Percentiles rank a stretch among this genome's conserved stretches.
Evolutionary conservation across 2,888 invertebrate genomes (phyloP).

Genomic region (Prosapia bicincta): DNA sequence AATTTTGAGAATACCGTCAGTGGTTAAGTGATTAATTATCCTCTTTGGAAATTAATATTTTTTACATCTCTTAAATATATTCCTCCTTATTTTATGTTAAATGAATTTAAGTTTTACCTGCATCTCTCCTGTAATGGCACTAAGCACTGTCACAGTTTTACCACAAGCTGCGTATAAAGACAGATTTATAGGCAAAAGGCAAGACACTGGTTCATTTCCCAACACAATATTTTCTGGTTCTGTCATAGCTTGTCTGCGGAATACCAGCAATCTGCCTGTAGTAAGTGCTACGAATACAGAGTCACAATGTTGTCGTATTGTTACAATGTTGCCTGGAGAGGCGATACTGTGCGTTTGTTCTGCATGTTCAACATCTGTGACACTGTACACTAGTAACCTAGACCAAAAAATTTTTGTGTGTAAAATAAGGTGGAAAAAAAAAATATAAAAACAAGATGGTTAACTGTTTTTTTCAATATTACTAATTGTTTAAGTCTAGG

Average conservation of each 20-base stretch:
- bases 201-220: conserved; percentile 66
- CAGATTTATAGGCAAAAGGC: conserved; percentile 78
- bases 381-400: conserved; percentile 74
- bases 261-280: conserved; percentile 74
- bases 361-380: conserved; percentile 81
- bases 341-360: conserved; percentile 49
- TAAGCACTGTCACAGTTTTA: conserved; percentile 77
- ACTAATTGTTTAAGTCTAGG: too few species aligned
- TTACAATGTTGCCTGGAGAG: conserved; percentile 65
- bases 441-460: too few species aligned
- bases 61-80: too few species aligned
- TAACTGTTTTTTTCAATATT: too few species aligned
- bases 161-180: conserved; percentile 85
- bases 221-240: conserved; percentile 70
- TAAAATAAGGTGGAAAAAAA: neutral
- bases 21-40: too few species aligned
- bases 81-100: too few species aligned
- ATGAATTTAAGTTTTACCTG: too few species aligned
- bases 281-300: conserved; percentile 83
- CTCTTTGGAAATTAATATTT: too few species aligned
- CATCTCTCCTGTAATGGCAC: conserved; percentile 72
- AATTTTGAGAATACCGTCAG: too few species aligned
- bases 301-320: conserved; percentile 80
- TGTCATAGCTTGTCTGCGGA: conserved; percentile 54
- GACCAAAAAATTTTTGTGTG: too few species aligned